Evolutionary conservation across 2,113 vertebrate genomes (phyloP), one percentile per base, ranked within the genome.

Genomic region (Brienomyrus longianalis): DNA sequence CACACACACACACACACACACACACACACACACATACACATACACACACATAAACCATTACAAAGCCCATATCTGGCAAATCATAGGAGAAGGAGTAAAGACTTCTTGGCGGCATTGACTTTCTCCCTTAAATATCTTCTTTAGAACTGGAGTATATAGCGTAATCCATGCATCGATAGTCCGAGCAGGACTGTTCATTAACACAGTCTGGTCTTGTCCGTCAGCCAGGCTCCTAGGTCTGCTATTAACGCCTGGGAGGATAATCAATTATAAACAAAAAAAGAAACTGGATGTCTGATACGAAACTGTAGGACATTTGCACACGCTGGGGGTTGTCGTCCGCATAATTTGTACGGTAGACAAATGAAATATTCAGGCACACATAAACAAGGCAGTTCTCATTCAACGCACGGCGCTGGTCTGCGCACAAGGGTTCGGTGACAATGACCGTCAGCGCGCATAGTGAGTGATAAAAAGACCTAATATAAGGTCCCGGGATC

Each of bases 391-490:
- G 13, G 35, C 74, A 13, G 74, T 80, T 70, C 10, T 70, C 62
- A 70, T 45, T 84, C 83, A 84, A n/a, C 39, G 47, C 83, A 45
- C 19, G 39, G 83, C 85, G 77, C 88, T 51, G 50, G 47, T 90
- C 45, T 84, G 59, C 43, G 13, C 87, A 88, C 90, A 89, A 84
- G 43, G 80, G 9, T 47, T 31, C 45, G 45, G 9, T 21, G 35
- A 48, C 80, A 84, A 45, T 84, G 80, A 84, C 45, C 8, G n/a
- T 85, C 83, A 85, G 83, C n/a, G 21, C 23, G 23, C 62, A 70
- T 31, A 70, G 62, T 70, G 31, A 70, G 62, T 31, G n/a, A 45
- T 23, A 39, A 70, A 70, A 70, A 31, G n/a, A 70, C n/a, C 62
- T 3, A 27, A 66, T 27, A 27, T 66, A 66, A 27, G n/a, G 62